Evolutionary conservation across 2,113 vertebrate species (phyloP), one percentile per base, ranked within the genome.

Genomic region (Trogon surrucura): DNA sequence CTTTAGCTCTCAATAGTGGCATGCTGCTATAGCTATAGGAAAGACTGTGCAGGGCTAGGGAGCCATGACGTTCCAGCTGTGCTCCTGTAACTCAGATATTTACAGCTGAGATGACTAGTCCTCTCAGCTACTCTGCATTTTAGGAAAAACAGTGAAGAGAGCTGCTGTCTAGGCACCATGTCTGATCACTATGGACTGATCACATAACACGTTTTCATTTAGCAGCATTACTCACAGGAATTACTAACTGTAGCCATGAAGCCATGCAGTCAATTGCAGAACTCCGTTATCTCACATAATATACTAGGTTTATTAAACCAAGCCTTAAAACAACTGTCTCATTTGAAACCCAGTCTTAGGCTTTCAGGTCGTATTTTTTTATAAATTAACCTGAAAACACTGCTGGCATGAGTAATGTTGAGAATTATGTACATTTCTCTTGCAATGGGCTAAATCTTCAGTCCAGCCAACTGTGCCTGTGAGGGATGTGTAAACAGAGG

Each of bases 81-180:
- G 95, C 94, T 96, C 88, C 95, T 92, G 80, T 93, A 92, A 89
- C 88, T 88, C 62, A 44, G 71, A 65, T 87, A 91, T 97, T 97
- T 96, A 93, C 80, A 97, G 88, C 74, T 87, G 69, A 96, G 88
- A 96, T 91, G 92, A 96, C 85, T 65, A 93, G 92, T 95, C 77
- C 60, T 96, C 69, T 96, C 20, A 8, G 32, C 62, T 95, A 20
- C 74, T 78, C 81, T 88, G 73, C 25, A 6, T 88, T 95, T 96
- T 85, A 87, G 91, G 11, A 80, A 96, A 95, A 97, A 44, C 41
- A 85, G 69, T 72, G 70, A 71, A 36, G 73, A 74, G 65, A 67
- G 29, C 45, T 91, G 85, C 94, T 71, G 60, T 74, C 53, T 44
- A 58, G 80, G 80, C 62, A 93, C 20, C 70, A 56, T 16, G 44